Conservation (phyloP, 2,113 vertebrate genomes). For the Thamnophis sirtalis region DNA sequence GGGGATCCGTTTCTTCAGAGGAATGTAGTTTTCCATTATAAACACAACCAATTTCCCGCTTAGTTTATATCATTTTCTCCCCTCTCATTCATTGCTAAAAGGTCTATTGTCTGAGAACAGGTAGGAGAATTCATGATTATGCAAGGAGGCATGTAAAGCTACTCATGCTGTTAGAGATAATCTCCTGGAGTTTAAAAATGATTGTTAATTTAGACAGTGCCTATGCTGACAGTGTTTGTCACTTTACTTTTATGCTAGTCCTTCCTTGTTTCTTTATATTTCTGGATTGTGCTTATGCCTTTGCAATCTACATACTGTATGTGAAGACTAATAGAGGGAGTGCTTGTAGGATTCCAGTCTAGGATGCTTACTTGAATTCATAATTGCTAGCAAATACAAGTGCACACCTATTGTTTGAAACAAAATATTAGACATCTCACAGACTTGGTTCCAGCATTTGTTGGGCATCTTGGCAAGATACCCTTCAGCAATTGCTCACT, state of each 20-base stretch:
- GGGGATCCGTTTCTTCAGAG: conserved; percentile 17
- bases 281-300: not conserved
- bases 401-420: not conserved
- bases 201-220: conserved; percentile 12
- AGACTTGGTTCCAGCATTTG: not conserved
- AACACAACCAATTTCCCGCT: conserved; percentile 39
- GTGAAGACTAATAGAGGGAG: not conserved
- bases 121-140: conserved; percentile 28
- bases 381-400: not conserved
- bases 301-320: not conserved
- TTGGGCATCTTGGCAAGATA: not conserved
- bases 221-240: not conserved
- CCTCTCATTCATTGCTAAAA: conserved; percentile 34
- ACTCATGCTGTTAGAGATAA: conserved; percentile 37
- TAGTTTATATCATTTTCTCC: conserved; percentile 42
- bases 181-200: conserved; percentile 35
- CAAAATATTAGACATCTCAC: not conserved
- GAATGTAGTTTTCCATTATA: conserved; percentile 28
- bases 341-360: not conserved
- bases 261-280: not conserved
- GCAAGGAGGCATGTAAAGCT: conserved; percentile 27
- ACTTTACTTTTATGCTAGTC: not conserved
- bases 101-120: conserved; percentile 34
- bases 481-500: not conserved
- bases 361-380: too few relatives aligned